Conservation (phyloP, 1,140 invertebrate species). For the Drosophila parabipectinata region DNA sequence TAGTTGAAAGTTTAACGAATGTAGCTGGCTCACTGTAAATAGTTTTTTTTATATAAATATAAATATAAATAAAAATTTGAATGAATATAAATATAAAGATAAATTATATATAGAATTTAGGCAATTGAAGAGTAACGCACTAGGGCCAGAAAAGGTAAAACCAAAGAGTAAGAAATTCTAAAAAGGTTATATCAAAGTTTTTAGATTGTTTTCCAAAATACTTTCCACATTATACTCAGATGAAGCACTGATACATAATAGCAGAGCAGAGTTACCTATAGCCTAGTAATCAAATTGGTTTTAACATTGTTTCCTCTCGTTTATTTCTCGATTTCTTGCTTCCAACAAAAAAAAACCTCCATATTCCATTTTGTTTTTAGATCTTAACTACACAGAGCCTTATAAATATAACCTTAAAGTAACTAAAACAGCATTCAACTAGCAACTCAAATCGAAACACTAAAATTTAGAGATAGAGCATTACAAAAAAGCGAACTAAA, state of each 20-base stretch:
- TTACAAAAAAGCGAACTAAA: slow-evolving; percentile 26
- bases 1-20: slow-evolving; percentile 32
- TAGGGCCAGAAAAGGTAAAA: slow-evolving; percentile 16
- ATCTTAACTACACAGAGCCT: slow-evolving; percentile 66
- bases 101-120: slow-evolving; percentile 18
- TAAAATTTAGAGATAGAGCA: neutral
- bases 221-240: slow-evolving; percentile 11
- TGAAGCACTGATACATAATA: slow-evolving; percentile 35
- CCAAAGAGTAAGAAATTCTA: slow-evolving; percentile 2
- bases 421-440: slow-evolving; percentile 47
- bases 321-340: slow-evolving; percentile 29
- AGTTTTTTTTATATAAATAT: slow-evolving; percentile 25
- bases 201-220: neutral
- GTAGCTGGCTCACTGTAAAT: slow-evolving; percentile 45
- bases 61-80: slow-evolving; percentile 8
- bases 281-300: slow-evolving; percentile 17
- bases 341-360: neutral
- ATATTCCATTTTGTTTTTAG: slow-evolving; percentile 23
- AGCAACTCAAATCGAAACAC: slow-evolving; percentile 31
- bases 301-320: neutral
- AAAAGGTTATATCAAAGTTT: neutral
- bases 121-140: slow-evolving; percentile 33
- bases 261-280: slow-evolving; percentile 27
- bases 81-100: slow-evolving; percentile 14
- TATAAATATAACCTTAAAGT: slow-evolving; percentile 63